These are phyloP conservation scores for Alviniconcha marisindica DNA, from an alignment of 1,140 invertebrate species.

Conservation along the genomic window DNA sequence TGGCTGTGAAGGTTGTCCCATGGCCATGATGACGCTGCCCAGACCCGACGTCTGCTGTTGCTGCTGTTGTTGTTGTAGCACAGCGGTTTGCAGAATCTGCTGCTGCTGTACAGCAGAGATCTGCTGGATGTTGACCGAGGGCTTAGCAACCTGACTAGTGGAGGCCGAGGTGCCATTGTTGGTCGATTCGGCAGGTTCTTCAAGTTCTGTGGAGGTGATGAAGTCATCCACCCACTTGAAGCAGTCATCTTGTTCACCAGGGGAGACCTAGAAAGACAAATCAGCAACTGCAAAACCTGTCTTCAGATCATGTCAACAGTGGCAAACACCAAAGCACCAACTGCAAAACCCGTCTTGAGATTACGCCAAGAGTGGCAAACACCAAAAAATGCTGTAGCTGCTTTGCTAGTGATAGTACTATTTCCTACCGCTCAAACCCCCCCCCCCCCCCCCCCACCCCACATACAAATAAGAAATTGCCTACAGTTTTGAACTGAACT, in stretches of 20 bases:
- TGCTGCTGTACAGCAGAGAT: constrained; percentile 3
- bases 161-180: not conserved
- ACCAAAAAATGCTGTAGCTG: no score
- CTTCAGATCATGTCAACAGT: no score
- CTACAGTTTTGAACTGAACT: no score
- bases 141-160: not conserved
- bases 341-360: no score
- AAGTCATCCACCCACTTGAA: constrained; percentile 62
- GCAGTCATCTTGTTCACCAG: constrained; percentile 39
- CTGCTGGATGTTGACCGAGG: not conserved
- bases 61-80: not conserved
- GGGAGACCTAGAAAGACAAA: constrained; percentile 47
- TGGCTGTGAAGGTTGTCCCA: constrained; percentile 4
- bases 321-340: no score
- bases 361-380: no score
- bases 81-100: not conserved
- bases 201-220: constrained; percentile 52
- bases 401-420: no score
- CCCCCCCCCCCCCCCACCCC: no score
- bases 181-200: not conserved
- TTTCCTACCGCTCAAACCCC: no score
- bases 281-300: no score
- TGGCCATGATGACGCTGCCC: constrained; percentile 21
- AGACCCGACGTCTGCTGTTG: not conserved
- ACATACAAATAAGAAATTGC: no score